Percentiles rank a stretch among this genome's conserved stretches.
Conservation (phyloP, 2,888 invertebrate species). For the Standfussiana lucernea region DNA sequence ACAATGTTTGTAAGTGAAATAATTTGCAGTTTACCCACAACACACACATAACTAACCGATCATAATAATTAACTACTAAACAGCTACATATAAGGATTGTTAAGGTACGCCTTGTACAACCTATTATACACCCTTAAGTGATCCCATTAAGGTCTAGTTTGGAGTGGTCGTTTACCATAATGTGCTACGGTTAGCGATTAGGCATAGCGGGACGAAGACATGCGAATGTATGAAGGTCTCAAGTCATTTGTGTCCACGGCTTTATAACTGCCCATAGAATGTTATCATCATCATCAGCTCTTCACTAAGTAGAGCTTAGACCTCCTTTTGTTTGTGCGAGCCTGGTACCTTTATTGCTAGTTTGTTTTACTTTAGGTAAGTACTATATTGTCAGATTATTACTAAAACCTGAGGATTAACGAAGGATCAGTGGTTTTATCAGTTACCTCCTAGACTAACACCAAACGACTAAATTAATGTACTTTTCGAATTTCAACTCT, state of each 20-base stretch:
- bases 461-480: background rate
- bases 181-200: conserved; percentile 58
- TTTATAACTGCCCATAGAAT: conserved; percentile 55
- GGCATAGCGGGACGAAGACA: conserved; percentile 64
- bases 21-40: conserved; percentile 64
- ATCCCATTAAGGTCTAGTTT: conserved; percentile 62
- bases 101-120: conserved; percentile 50
- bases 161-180: conserved; percentile 59
- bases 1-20: conserved; percentile 52
- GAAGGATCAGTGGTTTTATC: background rate
- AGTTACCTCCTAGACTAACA: background rate
- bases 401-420: background rate
- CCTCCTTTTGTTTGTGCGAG: conserved; percentile 41
- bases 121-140: conserved; percentile 61
- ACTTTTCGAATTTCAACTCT: background rate
- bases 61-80: conserved; percentile 81
- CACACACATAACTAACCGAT: conserved; percentile 76
- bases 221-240: conserved; percentile 66
- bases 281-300: conserved; percentile 52
- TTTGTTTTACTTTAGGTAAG: background rate
- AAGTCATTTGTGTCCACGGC: conserved; percentile 59
- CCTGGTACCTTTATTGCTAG: conserved; percentile 33
- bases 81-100: conserved; percentile 72
- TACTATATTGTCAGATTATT: background rate
- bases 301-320: conserved; percentile 37